phyloP scores from a whole-genome alignment of 1,140 invertebrate species.

The Lordiphosa mommai region DNA sequence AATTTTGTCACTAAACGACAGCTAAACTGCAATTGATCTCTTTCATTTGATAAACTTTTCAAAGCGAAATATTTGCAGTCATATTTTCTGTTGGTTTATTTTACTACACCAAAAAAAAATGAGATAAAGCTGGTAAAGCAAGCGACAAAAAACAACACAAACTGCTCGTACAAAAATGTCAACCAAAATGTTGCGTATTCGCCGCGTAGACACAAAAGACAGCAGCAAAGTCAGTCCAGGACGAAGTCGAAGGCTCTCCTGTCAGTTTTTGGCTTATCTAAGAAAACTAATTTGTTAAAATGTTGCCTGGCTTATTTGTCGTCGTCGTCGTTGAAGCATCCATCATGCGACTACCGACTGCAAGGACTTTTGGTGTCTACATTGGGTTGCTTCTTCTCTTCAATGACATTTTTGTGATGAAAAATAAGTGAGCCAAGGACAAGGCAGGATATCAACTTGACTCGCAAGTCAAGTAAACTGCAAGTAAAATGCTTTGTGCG shows the following conservation, averaged over 20 bases:
- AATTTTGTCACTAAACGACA: not conserved
- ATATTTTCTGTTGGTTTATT: not conserved
- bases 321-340: slow-evolving; percentile 34
- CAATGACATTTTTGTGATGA: slow-evolving; percentile 46
- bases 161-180: slow-evolving; percentile 24
- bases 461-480: slow-evolving; percentile 54
- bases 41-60: slow-evolving; percentile 4
- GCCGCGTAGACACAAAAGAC: not conserved
- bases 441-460: slow-evolving; percentile 38
- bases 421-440: slow-evolving; percentile 41
- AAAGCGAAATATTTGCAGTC: slow-evolving; percentile 2
- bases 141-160: slow-evolving; percentile 11
- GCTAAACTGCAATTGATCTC: not conserved
- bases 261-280: slow-evolving; percentile 44
- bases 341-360: slow-evolving; percentile 38
- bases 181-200: slow-evolving; percentile 3
- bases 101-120: not conserved
- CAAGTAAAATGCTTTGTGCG: slow-evolving; percentile 48
- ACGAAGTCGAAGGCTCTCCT: not conserved
- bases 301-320: slow-evolving; percentile 63
- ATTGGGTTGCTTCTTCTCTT: slow-evolving; percentile 8
- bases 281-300: slow-evolving; percentile 72
- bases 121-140: slow-evolving; percentile 7
- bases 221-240: not conserved
- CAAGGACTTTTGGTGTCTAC: slow-evolving; percentile 47